A percentile compares a stretch with the other conserved stretches of the same genome.
Evolutionary conservation across 2,888 invertebrate genomes (phyloP).

Genomic region (Tetranychus truncatus): DNA sequence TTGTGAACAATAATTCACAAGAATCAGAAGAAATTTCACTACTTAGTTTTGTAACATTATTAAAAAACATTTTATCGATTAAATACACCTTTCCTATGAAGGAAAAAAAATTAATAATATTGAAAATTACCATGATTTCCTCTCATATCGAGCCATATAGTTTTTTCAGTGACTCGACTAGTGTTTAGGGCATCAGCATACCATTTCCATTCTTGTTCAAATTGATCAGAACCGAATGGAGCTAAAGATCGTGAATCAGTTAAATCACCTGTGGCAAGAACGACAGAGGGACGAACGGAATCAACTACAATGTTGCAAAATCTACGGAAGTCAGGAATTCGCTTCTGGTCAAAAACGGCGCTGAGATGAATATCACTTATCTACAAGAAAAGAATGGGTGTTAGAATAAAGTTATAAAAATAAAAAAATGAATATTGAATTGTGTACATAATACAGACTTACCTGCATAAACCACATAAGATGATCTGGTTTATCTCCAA

Average conservation of each 20-base stretch:
- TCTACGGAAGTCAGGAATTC: conserved; percentile 55
- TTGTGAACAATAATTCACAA: too few species aligned
- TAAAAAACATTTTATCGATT: too few species aligned
- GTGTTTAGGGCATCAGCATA: conserved; percentile 52
- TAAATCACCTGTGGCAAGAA: conserved; percentile 68
- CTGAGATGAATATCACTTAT: conserved; percentile 76
- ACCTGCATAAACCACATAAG: conserved; percentile 12
- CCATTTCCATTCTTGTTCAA: conserved; percentile 58
- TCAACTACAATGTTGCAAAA: conserved; percentile 57
- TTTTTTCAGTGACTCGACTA: conserved; percentile 46
- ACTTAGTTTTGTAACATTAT: too few species aligned
- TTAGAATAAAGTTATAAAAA: not conserved
- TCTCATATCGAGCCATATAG: conserved; percentile 67
- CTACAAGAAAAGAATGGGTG: conserved; percentile 36
- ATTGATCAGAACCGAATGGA: conserved; percentile 60
- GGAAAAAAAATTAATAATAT: too few species aligned
- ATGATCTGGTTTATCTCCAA: conserved; percentile 9
- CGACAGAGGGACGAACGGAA: conserved; percentile 52
- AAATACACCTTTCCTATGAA: too few species aligned
- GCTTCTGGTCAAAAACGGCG: conserved; percentile 52
- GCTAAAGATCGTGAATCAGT: conserved; percentile 67
- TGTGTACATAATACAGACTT: not conserved
- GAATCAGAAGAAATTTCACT: too few species aligned
- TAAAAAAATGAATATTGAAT: not conserved
- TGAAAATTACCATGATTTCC: conserved; percentile 61